These are phyloP conservation scores for Colossoma macropomum DNA, from an alignment of 2,113 vertebrate genomes.

Conservation along the genomic window DNA sequence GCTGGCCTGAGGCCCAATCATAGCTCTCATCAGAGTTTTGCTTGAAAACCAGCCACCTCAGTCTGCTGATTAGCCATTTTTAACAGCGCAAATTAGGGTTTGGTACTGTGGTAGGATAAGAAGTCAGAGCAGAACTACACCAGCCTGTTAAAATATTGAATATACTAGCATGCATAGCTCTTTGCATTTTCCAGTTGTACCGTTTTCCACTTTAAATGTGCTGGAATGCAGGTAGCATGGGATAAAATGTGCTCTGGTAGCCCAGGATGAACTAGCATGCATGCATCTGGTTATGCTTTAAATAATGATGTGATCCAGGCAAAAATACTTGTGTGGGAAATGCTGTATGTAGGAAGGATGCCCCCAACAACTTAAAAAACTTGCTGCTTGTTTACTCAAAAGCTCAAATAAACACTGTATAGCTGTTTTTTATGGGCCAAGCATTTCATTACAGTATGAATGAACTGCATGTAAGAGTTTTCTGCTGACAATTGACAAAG, in stretches of 20 bases:
- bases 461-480: no score
- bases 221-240: background rate
- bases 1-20: slow-evolving; percentile 60
- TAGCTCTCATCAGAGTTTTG: slow-evolving; percentile 18
- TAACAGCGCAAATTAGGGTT: background rate
- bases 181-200: no score
- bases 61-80: background rate
- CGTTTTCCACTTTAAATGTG: no score
- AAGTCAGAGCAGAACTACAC: background rate
- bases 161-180: background rate
- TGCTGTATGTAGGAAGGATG: no score
- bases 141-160: background rate
- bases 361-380: no score
- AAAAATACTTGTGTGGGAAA: no score
- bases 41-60: background rate
- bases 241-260: background rate
- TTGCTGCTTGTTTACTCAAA: no score
- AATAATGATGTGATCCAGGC: no score
- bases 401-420: no score
- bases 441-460: no score
- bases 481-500: no score
- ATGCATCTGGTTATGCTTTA: background rate
- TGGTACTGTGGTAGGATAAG: background rate
- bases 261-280: background rate
- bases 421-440: no score